Base-by-base conservation (phyloP, 1,140 invertebrate species). In the Drosophila lowei region DNA sequence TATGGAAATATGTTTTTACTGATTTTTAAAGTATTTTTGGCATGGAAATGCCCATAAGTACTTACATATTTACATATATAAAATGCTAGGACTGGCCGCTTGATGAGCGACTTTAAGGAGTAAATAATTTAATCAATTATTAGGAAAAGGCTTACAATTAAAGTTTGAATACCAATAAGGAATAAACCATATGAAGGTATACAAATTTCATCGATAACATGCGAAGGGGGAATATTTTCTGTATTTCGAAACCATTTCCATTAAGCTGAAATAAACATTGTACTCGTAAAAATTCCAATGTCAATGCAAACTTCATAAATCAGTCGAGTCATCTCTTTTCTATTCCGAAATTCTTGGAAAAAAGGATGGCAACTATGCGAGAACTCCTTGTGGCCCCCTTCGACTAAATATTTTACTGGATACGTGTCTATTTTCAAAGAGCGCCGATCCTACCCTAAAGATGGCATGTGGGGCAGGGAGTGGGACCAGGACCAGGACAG, bases 371-470 rank as follows among this genome's bases (percentile, higher is more conserved):
- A 72, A 71, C 66, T 60, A 63, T 63, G 61, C 47, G 55, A 30
- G 46, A 58, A 56, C 54, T 60, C 58, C 52, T 46, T 56, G 16
- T 0, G 23, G 38, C 50, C 49, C 21, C 30, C 63, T 47, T 74
- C 30, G 66, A 56, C 72, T 53, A 56, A 77, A 86, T 86, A 78
- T 74, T 63, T 85, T 23, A 73, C 62, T 52, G 54, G 38, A 9
- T 85, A 86, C 81, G 81, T 85, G 81, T 85, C 77, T 62, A 62
- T 70, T 86, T 66, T 23, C n/a, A 52, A 52, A 50, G 25, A 23
- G 25, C 38, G 3, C 50, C 7, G 46, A 49, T n/a, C 46, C 34
- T 44, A 25, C 34, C 49, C 15, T 11, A 25, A 54, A 25, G 42
- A 72, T 60, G 18, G 47, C 16, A 54, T 42, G 59, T 56, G 30